phyloP scores from a whole-genome alignment of 2,113 vertebrate species.

The Picathartes gymnocephalus region DNA sequence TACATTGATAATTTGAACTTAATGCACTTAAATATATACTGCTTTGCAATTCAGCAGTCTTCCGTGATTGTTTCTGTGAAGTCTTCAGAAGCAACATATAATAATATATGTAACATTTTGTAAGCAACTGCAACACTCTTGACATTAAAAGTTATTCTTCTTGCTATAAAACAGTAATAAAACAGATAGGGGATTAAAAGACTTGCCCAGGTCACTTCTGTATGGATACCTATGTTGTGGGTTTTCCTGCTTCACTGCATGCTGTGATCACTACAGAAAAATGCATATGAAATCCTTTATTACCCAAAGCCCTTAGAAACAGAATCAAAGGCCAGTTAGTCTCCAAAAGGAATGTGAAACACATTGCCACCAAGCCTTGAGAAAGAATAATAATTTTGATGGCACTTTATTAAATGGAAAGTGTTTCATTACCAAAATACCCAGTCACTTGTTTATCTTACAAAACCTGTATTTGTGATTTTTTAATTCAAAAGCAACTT shows the following conservation, averaged over 20 bases:
- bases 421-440: not conserved
- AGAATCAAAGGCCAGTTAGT: not conserved
- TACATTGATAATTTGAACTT: not conserved
- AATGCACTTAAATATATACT: not conserved
- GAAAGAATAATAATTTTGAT: not conserved
- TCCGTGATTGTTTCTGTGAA: not conserved
- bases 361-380: not conserved
- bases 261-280: not conserved
- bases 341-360: not conserved
- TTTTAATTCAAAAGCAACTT: not conserved
- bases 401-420: not conserved
- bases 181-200: not conserved
- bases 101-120: fast-evolving
- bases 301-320: not conserved
- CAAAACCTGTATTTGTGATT: not conserved
- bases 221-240: not conserved
- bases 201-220: not conserved
- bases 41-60: not conserved
- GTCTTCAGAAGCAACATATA: not conserved
- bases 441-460: not conserved
- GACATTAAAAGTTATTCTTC: not conserved
- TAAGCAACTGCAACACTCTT: fast-evolving
- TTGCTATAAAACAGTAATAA: not conserved
- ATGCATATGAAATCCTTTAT: not conserved
- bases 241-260: not conserved